Evolutionary conservation across 2,888 invertebrate genomes (phyloP).

Genomic region (Boloria selene): DNA sequence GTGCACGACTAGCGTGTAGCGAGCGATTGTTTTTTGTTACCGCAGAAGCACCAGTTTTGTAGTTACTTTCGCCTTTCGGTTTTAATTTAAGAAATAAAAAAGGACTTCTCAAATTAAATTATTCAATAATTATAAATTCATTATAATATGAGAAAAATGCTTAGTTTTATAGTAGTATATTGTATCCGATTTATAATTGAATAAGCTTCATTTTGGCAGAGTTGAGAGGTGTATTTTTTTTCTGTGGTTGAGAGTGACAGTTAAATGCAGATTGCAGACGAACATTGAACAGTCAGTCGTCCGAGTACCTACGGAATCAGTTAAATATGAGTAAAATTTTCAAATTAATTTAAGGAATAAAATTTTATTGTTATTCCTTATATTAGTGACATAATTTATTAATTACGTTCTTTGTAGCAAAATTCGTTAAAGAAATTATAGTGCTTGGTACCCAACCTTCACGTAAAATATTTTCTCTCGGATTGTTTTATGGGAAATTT

Average conservation of each 20-base stretch:
- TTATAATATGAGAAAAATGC: too few relatives aligned
- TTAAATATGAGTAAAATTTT: constrained; percentile 21
- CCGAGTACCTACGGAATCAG: constrained; percentile 20
- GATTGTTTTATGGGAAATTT: constrained; percentile 37
- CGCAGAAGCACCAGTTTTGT: too few relatives aligned
- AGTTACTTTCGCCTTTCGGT: too few relatives aligned
- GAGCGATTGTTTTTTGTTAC: too few relatives aligned
- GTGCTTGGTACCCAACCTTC: constrained; percentile 39
- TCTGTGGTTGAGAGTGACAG: constrained; percentile 27
- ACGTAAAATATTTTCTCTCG: constrained; percentile 41
- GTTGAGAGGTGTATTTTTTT: too few relatives aligned
- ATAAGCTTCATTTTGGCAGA: constrained; percentile 11
- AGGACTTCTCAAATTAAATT: too few relatives aligned
- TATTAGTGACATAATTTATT: constrained; percentile 15
- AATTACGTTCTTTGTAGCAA: constrained; percentile 10
- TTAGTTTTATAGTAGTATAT: too few relatives aligned
- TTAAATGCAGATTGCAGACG: constrained; percentile 26
- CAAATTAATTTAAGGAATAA: constrained; percentile 21
- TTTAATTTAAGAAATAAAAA: too few relatives aligned
- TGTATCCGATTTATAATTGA: constrained; percentile 7
- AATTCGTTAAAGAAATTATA: constrained; percentile 11
- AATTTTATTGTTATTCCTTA: constrained; percentile 18
- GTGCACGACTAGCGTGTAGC: too few relatives aligned
- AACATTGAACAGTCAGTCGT: constrained; percentile 9
- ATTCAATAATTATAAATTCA: too few relatives aligned